A percentile compares a stretch with the other conserved stretches of the same genome.
These are phyloP conservation scores for Apis florea DNA, from an alignment of 1,140 invertebrate species.

Conservation along the genomic window DNA sequence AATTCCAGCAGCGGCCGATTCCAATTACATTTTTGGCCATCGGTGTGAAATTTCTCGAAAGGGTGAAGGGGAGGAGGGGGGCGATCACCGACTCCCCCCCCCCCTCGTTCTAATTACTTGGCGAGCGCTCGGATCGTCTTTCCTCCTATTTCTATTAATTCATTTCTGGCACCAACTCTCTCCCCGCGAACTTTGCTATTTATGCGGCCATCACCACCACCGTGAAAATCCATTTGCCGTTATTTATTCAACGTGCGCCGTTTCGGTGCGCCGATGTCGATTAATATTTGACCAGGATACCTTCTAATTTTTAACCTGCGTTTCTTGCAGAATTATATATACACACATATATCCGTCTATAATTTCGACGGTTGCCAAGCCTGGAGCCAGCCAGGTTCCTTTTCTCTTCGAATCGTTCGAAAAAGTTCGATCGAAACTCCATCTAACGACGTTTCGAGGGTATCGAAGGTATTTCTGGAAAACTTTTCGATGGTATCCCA, in stretches of 20 bases:
- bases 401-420: not conserved
- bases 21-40: slow-evolving; percentile 35
- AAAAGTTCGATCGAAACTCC: not conserved
- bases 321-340: too few species aligned
- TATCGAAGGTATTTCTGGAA: slow-evolving; percentile 15
- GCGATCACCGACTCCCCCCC: not conserved
- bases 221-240: slow-evolving; percentile 14
- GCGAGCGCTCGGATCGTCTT: not conserved
- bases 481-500: too few species aligned
- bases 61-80: not conserved
- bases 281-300: slow-evolving; percentile 10
- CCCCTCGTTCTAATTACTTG: slow-evolving; percentile 30
- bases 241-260: slow-evolving; percentile 1
- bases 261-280: not conserved
- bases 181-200: not conserved
- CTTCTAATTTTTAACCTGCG: slow-evolving; percentile 6
- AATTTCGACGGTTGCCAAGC: too few species aligned
- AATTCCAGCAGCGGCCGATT: slow-evolving; percentile 6
- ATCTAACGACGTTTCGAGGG: not conserved
- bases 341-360: too few species aligned
- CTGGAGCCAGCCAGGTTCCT: not conserved
- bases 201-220: not conserved
- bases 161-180: not conserved
- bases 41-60: slow-evolving; percentile 11
- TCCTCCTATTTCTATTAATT: slow-evolving; percentile 7